A percentile compares a stretch with the other conserved stretches of the same genome.
Conservation (phyloP, 1,140 invertebrate species). For the Bombus superbus region DNA sequence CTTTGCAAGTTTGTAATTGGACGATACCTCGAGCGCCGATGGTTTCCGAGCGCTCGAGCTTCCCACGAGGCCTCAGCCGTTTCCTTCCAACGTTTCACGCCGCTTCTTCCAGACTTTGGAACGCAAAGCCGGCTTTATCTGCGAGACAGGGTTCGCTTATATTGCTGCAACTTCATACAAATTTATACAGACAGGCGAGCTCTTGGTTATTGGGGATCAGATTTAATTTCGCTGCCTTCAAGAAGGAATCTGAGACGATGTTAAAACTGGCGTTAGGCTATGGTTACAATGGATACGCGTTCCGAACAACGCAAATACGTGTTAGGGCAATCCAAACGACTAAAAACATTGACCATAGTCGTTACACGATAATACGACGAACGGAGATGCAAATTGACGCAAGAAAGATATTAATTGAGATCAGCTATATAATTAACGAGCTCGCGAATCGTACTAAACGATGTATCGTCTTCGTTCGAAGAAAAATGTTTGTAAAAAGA, state of each 20-base stretch:
- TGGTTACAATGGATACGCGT: too few relatives aligned
- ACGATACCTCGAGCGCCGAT: not conserved
- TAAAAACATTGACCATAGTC: too few relatives aligned
- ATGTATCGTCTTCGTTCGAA: not conserved
- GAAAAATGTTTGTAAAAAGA: not conserved
- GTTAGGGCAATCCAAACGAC: too few relatives aligned
- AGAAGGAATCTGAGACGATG: too few relatives aligned
- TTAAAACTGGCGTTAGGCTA: too few relatives aligned
- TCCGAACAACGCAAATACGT: accelerated
- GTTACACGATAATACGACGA: not conserved
- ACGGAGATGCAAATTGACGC: not conserved
- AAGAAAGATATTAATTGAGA: slow-evolving; percentile 12
- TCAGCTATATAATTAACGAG: not conserved
- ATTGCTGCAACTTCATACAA: too few relatives aligned
- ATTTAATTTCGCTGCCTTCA: too few relatives aligned
- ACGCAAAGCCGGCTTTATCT: not conserved
- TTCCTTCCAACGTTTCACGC: not conserved
- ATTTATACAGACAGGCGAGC: too few relatives aligned
- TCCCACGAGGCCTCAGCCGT: not conserved
- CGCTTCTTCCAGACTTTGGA: not conserved
- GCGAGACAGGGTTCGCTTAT: too few relatives aligned
- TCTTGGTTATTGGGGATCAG: too few relatives aligned
- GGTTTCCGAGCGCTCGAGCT: slow-evolving; percentile 13
- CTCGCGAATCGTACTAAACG: not conserved
- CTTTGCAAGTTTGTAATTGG: slow-evolving; percentile 42